These are phyloP conservation scores for Ashinkailepas kermadecensis DNA, from an alignment of 2,888 invertebrate genomes.

Conservation along the genomic window DNA sequence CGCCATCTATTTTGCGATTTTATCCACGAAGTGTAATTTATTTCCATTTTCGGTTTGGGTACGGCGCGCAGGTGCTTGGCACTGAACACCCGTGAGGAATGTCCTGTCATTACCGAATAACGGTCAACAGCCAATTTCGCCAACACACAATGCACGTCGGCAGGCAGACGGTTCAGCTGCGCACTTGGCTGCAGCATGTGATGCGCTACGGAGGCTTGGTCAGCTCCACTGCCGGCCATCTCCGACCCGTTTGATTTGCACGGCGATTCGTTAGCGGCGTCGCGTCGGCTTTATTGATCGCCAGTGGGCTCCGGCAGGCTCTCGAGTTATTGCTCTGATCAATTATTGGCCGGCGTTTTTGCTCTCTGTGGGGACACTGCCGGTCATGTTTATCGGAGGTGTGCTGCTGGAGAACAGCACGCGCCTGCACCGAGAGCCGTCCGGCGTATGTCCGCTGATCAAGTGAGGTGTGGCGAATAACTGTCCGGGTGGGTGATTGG, in stretches of 20 bases:
- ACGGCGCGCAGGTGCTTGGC: neutral
- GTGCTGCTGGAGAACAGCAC: too few species aligned
- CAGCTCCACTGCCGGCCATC: neutral
- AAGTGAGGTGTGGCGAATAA: too few species aligned
- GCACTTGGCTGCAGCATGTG: neutral
- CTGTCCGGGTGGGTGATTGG: too few species aligned
- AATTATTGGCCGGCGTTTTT: neutral
- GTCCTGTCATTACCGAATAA: neutral
- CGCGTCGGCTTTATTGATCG: neutral
- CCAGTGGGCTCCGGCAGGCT: neutral
- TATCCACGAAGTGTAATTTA: neutral
- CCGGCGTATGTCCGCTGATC: too few species aligned
- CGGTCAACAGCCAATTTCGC: neutral
- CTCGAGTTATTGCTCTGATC: neutral
- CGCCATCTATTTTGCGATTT: constrained; percentile 1
- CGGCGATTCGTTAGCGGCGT: neutral
- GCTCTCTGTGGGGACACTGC: neutral
- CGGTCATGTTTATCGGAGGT: neutral
- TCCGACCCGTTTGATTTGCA: neutral
- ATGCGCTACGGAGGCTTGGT: neutral
- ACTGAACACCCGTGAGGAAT: neutral
- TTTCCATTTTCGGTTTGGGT: neutral
- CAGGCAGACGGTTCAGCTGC: neutral
- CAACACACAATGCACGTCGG: neutral
- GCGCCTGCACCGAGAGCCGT: too few species aligned